Percentiles rank a stretch among this genome's conserved stretches.
phyloP scores from a whole-genome alignment of 2,797 vertebrate genomes.

The Yasuhikotakia modesta region DNA sequence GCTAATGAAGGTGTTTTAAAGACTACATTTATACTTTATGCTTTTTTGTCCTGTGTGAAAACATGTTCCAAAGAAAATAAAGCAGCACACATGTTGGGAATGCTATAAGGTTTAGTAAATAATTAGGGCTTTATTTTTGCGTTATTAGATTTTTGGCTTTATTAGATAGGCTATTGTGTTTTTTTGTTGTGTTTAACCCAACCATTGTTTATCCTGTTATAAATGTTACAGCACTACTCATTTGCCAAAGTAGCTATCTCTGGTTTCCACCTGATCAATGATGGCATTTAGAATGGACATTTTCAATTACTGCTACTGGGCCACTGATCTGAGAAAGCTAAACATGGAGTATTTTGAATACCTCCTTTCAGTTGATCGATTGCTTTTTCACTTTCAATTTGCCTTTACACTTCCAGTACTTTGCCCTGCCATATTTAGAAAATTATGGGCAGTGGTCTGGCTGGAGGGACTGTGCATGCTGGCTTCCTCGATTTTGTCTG shows the following conservation, averaged over 20 bases:
- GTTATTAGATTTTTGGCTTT: background rate
- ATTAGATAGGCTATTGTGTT: background rate
- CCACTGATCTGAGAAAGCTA: constrained; percentile 31
- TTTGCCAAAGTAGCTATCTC: constrained; percentile 20
- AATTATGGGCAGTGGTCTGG: background rate
- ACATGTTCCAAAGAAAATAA: background rate
- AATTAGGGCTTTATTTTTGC: too few species aligned
- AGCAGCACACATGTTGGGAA: background rate
- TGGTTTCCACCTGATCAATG: constrained; percentile 33
- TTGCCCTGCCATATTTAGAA: constrained; percentile 7
- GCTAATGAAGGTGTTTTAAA: too few species aligned
- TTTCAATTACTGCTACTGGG: constrained; percentile 34
- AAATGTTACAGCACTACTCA: background rate
- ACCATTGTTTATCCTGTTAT: background rate
- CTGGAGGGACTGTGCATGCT: background rate
- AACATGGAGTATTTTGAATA: background rate
- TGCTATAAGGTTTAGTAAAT: background rate
- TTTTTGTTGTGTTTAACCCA: too few species aligned
- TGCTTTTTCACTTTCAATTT: constrained; percentile 31
- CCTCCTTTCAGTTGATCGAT: constrained; percentile 30
- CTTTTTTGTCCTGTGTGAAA: too few species aligned
- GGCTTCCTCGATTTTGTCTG: background rate
- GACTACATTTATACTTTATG: too few species aligned
- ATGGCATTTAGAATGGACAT: constrained; percentile 27
- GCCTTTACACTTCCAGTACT: too few species aligned